Percentiles rank a stretch among this genome's conserved stretches.
Conservation (phyloP, 1,140 invertebrate genomes). For the Scaptomyza hsui region DNA sequence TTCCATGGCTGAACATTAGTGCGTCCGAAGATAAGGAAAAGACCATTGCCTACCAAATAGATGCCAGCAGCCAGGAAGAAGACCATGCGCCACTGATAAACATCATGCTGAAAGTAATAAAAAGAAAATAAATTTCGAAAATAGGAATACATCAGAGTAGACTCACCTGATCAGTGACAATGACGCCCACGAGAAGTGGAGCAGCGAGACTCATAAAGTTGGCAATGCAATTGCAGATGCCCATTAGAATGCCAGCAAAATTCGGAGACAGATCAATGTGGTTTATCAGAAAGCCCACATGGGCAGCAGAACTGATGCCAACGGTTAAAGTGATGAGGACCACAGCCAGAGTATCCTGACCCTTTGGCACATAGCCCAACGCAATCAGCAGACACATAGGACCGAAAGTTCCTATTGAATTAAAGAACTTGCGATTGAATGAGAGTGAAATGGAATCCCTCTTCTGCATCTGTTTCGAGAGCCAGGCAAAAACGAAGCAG, state of each 20-base stretch:
- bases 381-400: conserved; percentile 87
- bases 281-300: conserved; percentile 88
- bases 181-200: conserved; percentile 86
- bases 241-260: conserved; percentile 88
- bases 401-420: conserved; percentile 86
- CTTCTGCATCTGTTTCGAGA: conserved; percentile 86
- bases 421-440: conserved; percentile 87
- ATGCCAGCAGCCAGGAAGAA: conserved; percentile 89
- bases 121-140: not conserved
- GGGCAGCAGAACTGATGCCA: conserved; percentile 89
- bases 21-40: conserved; percentile 88
- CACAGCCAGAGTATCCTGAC: conserved; percentile 85
- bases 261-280: conserved; percentile 91
- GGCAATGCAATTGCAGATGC: conserved; percentile 90
- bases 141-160: too few relatives aligned
- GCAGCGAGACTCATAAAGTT: conserved; percentile 90
- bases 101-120: conserved; percentile 82
- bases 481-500: conserved; percentile 86
- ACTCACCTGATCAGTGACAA: conserved; percentile 87
- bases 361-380: conserved; percentile 86
- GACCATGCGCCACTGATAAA: conserved; percentile 88
- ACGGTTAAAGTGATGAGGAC: conserved; percentile 88
- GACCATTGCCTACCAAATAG: conserved; percentile 88
- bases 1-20: conserved; percentile 88
- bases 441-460: conserved; percentile 85